phyloP scores from a whole-genome alignment of 2,888 invertebrate species.

The Cosmia pyralina region DNA sequence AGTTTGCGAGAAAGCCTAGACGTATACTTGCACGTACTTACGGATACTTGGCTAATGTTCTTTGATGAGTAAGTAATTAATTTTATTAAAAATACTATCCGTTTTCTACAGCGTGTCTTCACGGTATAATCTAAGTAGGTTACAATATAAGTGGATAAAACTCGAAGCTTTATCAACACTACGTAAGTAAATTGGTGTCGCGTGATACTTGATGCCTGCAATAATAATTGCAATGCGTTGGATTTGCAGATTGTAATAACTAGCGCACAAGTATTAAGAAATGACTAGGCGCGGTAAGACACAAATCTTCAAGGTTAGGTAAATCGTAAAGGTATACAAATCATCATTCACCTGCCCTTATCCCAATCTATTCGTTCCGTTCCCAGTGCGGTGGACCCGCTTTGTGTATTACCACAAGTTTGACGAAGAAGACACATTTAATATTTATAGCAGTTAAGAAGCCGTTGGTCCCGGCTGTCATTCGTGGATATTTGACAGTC shows the following conservation, averaged over 20 bases:
- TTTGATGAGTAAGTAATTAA: slow-evolving; percentile 26
- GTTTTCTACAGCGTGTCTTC: neutral
- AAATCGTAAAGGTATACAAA: too few species aligned
- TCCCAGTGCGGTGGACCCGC: too few species aligned
- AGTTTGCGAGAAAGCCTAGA: slow-evolving; percentile 55
- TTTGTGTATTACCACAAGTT: neutral
- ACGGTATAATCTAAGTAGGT: neutral
- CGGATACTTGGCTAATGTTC: slow-evolving; percentile 18
- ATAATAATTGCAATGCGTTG: slow-evolving; percentile 24
- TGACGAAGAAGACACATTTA: neutral
- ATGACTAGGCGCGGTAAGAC: slow-evolving; percentile 26
- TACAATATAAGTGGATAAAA: slow-evolving; percentile 8
- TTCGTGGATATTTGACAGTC: too few species aligned
- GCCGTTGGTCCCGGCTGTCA: too few species aligned
- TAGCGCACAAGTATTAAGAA: slow-evolving; percentile 41
- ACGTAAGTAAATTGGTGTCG: slow-evolving; percentile 12
- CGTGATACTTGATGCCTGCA: slow-evolving; percentile 40
- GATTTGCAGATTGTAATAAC: slow-evolving; percentile 39
- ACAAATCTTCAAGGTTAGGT: too few species aligned
- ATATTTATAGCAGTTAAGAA: too few species aligned
- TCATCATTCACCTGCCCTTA: too few species aligned
- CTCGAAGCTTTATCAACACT: slow-evolving; percentile 27
- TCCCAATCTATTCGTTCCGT: too few species aligned
- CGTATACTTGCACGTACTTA: slow-evolving; percentile 19
- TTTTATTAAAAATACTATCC: slow-evolving; percentile 2